Evolutionary conservation across 1,140 invertebrate genomes (phyloP).

Genomic region (Cylas formicarius): DNA sequence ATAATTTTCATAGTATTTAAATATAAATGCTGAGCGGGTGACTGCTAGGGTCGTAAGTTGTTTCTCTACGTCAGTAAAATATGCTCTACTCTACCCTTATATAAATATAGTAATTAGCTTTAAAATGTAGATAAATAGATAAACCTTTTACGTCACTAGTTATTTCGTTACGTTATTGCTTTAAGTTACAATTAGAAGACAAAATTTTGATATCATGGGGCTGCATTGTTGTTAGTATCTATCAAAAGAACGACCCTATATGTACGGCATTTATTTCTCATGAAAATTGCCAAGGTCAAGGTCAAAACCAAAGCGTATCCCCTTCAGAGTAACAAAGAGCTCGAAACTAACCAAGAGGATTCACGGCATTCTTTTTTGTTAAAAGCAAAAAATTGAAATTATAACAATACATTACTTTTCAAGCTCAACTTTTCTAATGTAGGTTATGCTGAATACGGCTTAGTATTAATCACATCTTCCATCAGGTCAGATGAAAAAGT

Average conservation of each 20-base stretch:
- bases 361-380: no score
- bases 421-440: no score
- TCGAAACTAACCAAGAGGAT: no score
- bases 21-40: constrained; percentile 41
- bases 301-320: no score
- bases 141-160: constrained; percentile 33
- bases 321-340: no score
- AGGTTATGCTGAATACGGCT: no score
- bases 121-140: constrained; percentile 37
- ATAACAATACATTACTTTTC: no score
- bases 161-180: constrained; percentile 43
- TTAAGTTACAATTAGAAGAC: constrained; percentile 43
- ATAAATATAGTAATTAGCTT: constrained; percentile 19
- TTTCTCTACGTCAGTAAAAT: constrained; percentile 17
- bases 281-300: no score
- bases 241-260: neutral
- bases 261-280: no score
- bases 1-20: constrained; percentile 32
- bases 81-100: constrained; percentile 28
- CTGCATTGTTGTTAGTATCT: constrained; percentile 3
- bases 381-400: no score
- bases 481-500: no score
- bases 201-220: constrained; percentile 31
- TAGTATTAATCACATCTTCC: no score
- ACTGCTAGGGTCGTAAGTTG: constrained; percentile 37